These are phyloP conservation scores for Hyposoter didymator DNA, from an alignment of 2,888 invertebrate genomes.

Conservation along the genomic window DNA sequence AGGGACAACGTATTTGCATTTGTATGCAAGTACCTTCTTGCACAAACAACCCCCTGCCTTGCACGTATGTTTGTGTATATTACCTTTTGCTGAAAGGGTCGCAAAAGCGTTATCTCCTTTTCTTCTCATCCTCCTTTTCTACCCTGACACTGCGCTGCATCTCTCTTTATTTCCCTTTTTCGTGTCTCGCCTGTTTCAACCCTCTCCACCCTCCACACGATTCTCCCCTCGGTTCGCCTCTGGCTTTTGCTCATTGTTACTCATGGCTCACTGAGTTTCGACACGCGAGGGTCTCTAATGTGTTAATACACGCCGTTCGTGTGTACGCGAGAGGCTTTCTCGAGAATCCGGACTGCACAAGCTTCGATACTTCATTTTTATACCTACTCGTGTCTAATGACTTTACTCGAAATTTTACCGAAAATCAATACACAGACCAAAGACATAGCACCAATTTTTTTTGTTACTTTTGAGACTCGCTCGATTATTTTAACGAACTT, in stretches of 20 bases:
- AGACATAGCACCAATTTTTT: background rate
- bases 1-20: conserved; percentile 45
- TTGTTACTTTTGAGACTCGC: background rate
- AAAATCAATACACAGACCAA: background rate
- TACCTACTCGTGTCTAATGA: background rate
- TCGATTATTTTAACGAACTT: background rate
- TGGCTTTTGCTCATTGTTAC: conserved; percentile 77
- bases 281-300: conserved; percentile 82
- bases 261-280: conserved; percentile 80
- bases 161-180: background rate
- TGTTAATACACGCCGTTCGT: conserved; percentile 83
- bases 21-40: conserved; percentile 22
- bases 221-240: conserved; percentile 27
- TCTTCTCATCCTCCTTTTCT: conserved; percentile 13
- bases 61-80: conserved; percentile 32
- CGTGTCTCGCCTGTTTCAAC: conserved; percentile 20
- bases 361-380: conserved; percentile 30
- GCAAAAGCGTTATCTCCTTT: conserved; percentile 9
- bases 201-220: conserved; percentile 12
- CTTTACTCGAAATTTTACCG: background rate
- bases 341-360: conserved; percentile 32
- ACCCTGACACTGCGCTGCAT: background rate
- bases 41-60: conserved; percentile 40
- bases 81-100: conserved; percentile 18
- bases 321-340: conserved; percentile 41